Conservation (phyloP, 2,888 invertebrate genomes). For the Candidula unifasciata region DNA sequence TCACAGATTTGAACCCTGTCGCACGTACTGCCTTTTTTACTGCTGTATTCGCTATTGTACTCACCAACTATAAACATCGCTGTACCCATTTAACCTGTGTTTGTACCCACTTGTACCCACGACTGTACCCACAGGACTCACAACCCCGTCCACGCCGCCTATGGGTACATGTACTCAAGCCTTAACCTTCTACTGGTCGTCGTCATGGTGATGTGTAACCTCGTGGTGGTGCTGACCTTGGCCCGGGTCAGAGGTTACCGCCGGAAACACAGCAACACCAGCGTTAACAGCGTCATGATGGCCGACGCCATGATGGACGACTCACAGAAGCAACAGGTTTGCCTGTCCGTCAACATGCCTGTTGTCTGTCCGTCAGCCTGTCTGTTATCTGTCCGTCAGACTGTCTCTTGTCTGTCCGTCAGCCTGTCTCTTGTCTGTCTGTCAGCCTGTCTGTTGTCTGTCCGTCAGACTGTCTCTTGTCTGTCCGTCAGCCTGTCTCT, state of each 20-base stretch:
- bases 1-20: too few species aligned
- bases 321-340: constrained; percentile 36
- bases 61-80: too few species aligned
- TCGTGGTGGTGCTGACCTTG: constrained; percentile 67
- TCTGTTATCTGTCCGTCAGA: background rate
- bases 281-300: constrained; percentile 50
- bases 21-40: too few species aligned
- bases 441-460: background rate
- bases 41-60: too few species aligned
- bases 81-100: background rate
- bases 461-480: too few species aligned
- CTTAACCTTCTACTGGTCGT: constrained; percentile 66
- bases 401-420: background rate
- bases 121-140: constrained; percentile 52
- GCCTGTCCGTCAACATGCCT: background rate
- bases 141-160: constrained; percentile 60
- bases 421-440: background rate
- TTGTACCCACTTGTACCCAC: too few species aligned
- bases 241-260: constrained; percentile 63
- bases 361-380: background rate
- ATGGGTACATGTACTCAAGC: constrained; percentile 72
- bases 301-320: constrained; percentile 44
- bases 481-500: background rate
- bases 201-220: constrained; percentile 67
- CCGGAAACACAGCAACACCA: constrained; percentile 54